phyloP scores from a whole-genome alignment of 2,113 vertebrate genomes.

The Rissa tridactyla region DNA sequence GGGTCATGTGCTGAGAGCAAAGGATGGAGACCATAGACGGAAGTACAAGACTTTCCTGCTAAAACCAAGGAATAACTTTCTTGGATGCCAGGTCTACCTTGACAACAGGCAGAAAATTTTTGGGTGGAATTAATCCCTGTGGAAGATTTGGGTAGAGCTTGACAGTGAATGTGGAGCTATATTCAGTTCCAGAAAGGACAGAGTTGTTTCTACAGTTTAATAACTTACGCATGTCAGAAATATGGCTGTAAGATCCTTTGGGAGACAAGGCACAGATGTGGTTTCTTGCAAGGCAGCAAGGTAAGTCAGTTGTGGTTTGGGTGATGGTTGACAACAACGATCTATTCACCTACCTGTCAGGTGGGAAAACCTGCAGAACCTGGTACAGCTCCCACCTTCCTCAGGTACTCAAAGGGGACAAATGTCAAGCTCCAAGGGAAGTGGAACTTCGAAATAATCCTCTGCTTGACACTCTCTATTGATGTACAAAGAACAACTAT shows the following conservation, averaged over 20 bases:
- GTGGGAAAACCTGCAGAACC: background rate
- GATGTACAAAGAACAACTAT: background rate
- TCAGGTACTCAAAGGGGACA: background rate
- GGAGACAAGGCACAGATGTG: background rate
- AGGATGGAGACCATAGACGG: background rate
- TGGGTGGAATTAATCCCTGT: background rate
- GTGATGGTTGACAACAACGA: background rate
- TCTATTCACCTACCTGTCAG: background rate
- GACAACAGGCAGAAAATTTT: background rate
- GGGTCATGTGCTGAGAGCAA: background rate
- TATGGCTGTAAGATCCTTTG: background rate
- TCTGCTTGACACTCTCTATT: background rate
- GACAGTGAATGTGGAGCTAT: background rate
- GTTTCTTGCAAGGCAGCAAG: background rate
- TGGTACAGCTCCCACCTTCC: background rate
- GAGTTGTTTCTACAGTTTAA: background rate
- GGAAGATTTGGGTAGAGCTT: background rate
- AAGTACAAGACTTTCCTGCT: background rate
- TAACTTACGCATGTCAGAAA: background rate
- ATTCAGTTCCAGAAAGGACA: background rate
- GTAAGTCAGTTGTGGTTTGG: background rate
- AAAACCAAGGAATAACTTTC: background rate
- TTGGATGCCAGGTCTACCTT: background rate
- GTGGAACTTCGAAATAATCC: background rate
- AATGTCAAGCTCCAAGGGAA: background rate